A percentile compares a stretch with the other conserved stretches of the same genome.
phyloP scores from a whole-genome alignment of 2,888 invertebrate species.

The Aleiodes alternator region DNA sequence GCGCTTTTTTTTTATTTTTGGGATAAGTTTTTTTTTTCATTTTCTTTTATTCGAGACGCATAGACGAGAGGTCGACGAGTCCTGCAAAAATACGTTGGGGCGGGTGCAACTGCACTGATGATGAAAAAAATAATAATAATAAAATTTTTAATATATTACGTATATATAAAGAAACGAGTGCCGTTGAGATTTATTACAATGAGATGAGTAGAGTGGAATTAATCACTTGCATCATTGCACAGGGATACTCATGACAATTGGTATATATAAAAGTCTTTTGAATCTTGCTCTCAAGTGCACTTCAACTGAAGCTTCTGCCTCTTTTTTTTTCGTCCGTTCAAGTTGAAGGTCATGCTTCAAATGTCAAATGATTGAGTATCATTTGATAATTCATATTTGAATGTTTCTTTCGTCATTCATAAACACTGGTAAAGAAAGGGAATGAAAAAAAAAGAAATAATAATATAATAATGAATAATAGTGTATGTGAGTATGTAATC shows the following conservation, averaged over 20 bases:
- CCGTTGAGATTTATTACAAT: slow-evolving; percentile 22
- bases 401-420: slow-evolving; percentile 28
- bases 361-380: slow-evolving; percentile 9
- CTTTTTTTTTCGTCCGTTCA: neutral
- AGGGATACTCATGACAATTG: neutral
- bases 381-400: slow-evolving; percentile 19
- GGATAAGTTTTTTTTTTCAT: slow-evolving; percentile 39
- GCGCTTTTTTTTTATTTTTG: slow-evolving; percentile 26
- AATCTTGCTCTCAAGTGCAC: neutral
- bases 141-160: neutral
- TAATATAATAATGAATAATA: neutral
- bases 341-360: neutral
- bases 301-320: too few relatives aligned
- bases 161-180: neutral
- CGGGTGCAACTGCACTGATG: slow-evolving; percentile 10
- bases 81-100: slow-evolving; percentile 64
- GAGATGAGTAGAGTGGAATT: slow-evolving; percentile 20
- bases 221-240: slow-evolving; percentile 30
- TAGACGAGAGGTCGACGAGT: slow-evolving; percentile 54
- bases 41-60: slow-evolving; percentile 43
- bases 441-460: too few relatives aligned
- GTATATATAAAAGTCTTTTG: neutral
- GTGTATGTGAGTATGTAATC: slow-evolving; percentile 25
- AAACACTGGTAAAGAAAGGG: slow-evolving; percentile 4
- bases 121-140: slow-evolving; percentile 1